Base-by-base conservation (phyloP, 1,140 invertebrate genomes). In the Drosophila ogumai region DNA sequence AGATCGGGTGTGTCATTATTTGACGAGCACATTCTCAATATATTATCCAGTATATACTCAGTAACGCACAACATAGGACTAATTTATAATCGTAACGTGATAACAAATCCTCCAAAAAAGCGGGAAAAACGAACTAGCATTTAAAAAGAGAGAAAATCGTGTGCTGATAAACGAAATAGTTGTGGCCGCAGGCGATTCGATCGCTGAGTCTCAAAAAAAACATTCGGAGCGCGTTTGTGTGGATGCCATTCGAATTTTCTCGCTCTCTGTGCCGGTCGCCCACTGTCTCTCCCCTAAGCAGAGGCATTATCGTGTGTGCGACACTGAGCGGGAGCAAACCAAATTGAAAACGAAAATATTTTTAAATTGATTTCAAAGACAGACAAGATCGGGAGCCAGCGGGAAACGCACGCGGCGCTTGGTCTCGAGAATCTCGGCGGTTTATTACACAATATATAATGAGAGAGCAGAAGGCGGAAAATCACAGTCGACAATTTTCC, bases 291-390 rank as follows among this genome's bases (percentile, higher is more conserved):
- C 36, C 57, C 40, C 59, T 55, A 55, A n/a, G 34, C 44, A 52
- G 31, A 44, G 17, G 32, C 34, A 69, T 43, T 49, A 41, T 31
- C 22, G 22, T 47, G 44, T 65, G 40, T 47, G 43, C 38, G 72
- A 25, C 66, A 64, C 43, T 52, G 72, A 68, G 60, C 58, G 61
- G 47, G 47, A 55, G 66, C 63, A 68, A 68, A 69, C 54, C 79
- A 75, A 88, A 88, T 90, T 84, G 84, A 84, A 79, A 77, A 88
- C 47, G 76, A 90, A 88, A 84, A 87, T 90, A 88, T 90, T 90
- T 88, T 90, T 88, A 88, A 88, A 88, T 88, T 90, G 85, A 88
- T 88, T 90, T 88, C 74, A 88, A 88, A 82, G 75, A 65, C 65
- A 81, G 79, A 82, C 80, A 58, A 57, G 75, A 85, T 74, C 73